Evolutionary conservation across 2,113 vertebrate species (phyloP), one percentile per base, ranked within the genome.

Genomic region (Colossoma macropomum): DNA sequence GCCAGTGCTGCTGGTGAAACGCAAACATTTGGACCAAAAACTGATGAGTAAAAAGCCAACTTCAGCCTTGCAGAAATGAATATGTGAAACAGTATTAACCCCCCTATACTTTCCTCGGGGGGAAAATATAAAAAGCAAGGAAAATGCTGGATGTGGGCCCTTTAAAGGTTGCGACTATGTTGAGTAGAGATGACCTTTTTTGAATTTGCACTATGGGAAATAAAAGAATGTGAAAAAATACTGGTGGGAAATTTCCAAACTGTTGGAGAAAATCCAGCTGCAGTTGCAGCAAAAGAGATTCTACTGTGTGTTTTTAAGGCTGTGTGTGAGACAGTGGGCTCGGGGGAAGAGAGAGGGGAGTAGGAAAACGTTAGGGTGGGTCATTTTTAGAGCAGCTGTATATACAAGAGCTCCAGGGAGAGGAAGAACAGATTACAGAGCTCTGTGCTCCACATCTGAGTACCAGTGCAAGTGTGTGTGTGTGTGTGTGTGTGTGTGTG

Each of bases 391-490:
- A 63, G 45, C 52, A 79, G 15, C 30, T n/a, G 79, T 69, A 70
- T 7, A 72, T 74, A 84, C 23, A 60, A 52, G 78, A 27, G 83
- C 75, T 85, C 82, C 81, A 68, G 70, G 56, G 13, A 71, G 27
- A 68, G 28, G 9, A 80, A 66, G 60, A 41, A n/a, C 25, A 68
- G 48, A 54, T 45, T 41, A 82, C n/a, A 68, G 71, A 59, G 59
- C 87, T 89, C 85, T 90, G 86, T 86, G 87, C 10, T 9, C 41
- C 41, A 45, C 41, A 45, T 45, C 41, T 45, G 41, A 60, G 70
- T 81, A 65, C 56, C 86, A 84, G 66, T 79, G 45, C 16, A 19
- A 25, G 41, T 77, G 72, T 21, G 17, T 19, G 32, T 81, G 32
- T 45, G 71, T 63, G 79, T 75, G 34, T 54, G 25, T 81, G 45